A percentile compares a stretch with the other conserved stretches of the same genome.
Conservation (phyloP, 1,140 invertebrate species). For the Bombus pascuorum region DNA sequence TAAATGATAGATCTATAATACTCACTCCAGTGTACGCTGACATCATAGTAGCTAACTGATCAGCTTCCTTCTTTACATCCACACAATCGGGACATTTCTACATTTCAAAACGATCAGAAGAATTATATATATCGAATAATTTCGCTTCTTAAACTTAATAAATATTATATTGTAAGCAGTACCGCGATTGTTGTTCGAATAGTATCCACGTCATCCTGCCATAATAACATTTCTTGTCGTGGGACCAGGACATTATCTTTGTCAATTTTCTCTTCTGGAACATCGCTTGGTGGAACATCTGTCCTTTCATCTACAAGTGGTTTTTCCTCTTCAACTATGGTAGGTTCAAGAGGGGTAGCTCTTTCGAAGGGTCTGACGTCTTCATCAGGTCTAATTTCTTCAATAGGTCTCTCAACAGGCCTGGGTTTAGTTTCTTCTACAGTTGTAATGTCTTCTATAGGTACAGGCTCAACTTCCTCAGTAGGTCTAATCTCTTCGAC, state of each 20-base stretch:
- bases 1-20: neutral
- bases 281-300: neutral
- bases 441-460: neutral
- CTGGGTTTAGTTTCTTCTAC: neutral
- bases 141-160: too few species aligned
- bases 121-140: neutral
- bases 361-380: neutral
- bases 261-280: slow-evolving; percentile 5
- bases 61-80: slow-evolving; percentile 29
- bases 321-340: neutral
- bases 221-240: slow-evolving; percentile 42
- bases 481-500: neutral
- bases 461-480: neutral
- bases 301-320: neutral
- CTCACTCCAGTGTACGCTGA: slow-evolving; percentile 42
- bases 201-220: slow-evolving; percentile 48
- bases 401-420: neutral
- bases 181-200: slow-evolving; percentile 54
- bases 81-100: slow-evolving; percentile 52
- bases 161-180: neutral
- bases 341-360: neutral
- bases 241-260: slow-evolving; percentile 20
- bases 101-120: neutral
- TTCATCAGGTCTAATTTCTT: neutral
- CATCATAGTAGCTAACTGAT: slow-evolving; percentile 23